phyloP scores from a whole-genome alignment of 35 echinoderm and acorn worm species.

The Heliocidaris tuberculata region DNA sequence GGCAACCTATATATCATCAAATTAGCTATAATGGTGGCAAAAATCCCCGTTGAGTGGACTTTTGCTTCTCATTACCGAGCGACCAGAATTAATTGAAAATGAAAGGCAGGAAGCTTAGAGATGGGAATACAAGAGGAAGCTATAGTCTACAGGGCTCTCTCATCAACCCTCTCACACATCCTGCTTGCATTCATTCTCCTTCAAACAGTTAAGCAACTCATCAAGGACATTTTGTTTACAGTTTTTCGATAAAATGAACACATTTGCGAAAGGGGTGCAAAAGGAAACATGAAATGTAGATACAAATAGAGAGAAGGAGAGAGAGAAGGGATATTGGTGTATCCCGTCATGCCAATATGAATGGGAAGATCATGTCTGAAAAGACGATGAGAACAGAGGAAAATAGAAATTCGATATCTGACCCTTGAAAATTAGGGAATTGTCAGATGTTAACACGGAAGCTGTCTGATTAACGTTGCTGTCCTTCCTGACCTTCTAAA shows the following conservation, averaged over 20 bases:
- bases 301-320: background rate
- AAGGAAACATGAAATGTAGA: background rate
- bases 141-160: background rate
- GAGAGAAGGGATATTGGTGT: background rate
- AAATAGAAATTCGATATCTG: background rate
- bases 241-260: background rate
- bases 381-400: background rate
- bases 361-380: background rate
- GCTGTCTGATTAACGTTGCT: background rate
- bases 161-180: background rate
- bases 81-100: background rate
- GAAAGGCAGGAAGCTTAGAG: background rate
- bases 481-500: background rate
- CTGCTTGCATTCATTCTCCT: background rate
- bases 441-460: background rate
- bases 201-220: background rate
- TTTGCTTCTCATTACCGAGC: background rate
- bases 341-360: background rate
- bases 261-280: background rate
- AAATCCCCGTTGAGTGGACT: background rate
- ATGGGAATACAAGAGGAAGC: background rate
- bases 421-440: background rate
- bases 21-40: background rate
- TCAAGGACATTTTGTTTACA: conserved; percentile 17
- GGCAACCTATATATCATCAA: background rate